phyloP scores from a whole-genome alignment of 2,888 invertebrate species.

The Polyploca ridens region DNA sequence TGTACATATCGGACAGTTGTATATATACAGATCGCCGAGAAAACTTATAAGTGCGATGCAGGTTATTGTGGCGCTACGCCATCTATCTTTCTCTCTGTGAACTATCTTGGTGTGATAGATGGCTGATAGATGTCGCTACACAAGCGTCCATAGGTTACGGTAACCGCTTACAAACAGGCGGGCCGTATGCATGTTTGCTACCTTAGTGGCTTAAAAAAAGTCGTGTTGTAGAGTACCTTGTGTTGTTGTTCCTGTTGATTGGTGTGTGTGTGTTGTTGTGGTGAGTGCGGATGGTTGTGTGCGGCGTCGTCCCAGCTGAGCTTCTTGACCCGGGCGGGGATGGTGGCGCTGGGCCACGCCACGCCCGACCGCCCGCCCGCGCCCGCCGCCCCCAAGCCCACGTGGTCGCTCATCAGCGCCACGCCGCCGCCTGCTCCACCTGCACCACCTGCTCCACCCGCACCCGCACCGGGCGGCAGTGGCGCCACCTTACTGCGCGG shows the following conservation, averaged over 20 bases:
- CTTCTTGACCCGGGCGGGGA: conserved; percentile 90
- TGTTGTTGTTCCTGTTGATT: not conserved
- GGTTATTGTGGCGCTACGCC: too few species aligned
- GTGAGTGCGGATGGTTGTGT: conserved; percentile 21
- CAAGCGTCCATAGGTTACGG: too few species aligned
- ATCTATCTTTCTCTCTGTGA: too few species aligned
- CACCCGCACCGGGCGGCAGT: conserved; percentile 55
- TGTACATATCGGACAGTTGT: too few species aligned
- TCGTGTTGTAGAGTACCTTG: too few species aligned
- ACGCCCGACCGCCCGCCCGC: conserved; percentile 71
- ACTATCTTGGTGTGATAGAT: too few species aligned
- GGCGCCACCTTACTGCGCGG: conserved; percentile 64
- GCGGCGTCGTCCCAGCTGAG: conserved; percentile 83
- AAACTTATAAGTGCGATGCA: too few species aligned
- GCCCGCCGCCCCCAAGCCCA: conserved; percentile 44
- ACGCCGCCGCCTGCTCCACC: conserved; percentile 11
- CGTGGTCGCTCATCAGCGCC: conserved; percentile 72
- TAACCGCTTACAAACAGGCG: too few species aligned
- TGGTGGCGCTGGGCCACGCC: conserved; percentile 88
- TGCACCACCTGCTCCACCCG: conserved; percentile 15
- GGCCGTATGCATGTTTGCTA: too few species aligned
- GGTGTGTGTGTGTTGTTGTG: conserved; percentile 20
- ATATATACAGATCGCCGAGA: too few species aligned
- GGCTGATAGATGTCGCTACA: too few species aligned
- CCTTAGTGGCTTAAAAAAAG: too few species aligned